Conservation (phyloP, 2,113 vertebrate species). For the Harpagus bidentatus region DNA sequence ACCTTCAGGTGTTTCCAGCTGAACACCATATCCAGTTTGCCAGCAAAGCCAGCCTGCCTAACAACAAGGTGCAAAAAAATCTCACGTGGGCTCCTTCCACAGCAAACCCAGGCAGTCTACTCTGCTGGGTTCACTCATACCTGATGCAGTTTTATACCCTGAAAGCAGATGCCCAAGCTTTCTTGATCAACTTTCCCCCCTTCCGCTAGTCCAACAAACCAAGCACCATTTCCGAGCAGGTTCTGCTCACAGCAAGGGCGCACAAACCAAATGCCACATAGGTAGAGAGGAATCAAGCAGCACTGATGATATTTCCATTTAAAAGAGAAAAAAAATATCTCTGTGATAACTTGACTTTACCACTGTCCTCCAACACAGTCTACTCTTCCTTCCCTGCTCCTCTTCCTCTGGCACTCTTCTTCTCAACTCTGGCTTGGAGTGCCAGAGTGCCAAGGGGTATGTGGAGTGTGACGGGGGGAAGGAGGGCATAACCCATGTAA, state of each 20-base stretch:
- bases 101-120: background rate
- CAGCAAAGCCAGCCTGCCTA: background rate
- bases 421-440: background rate
- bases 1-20: background rate
- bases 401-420: background rate
- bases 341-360: background rate
- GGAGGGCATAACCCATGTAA: too few species aligned
- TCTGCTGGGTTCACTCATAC: background rate
- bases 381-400: background rate
- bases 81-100: background rate
- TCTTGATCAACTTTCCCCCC: background rate
- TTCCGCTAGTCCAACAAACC: background rate
- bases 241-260: background rate
- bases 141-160: background rate
- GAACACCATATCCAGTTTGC: background rate
- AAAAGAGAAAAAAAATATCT: background rate
- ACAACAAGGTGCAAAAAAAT: background rate
- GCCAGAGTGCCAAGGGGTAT: background rate
- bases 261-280: background rate
- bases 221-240: background rate
- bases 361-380: background rate
- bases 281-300: background rate
- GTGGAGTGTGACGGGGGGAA: too few species aligned
- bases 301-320: background rate
- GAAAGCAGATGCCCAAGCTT: background rate